phyloP scores from a whole-genome alignment of 2,888 invertebrate genomes.

The Latrodectus hesperus region DNA sequence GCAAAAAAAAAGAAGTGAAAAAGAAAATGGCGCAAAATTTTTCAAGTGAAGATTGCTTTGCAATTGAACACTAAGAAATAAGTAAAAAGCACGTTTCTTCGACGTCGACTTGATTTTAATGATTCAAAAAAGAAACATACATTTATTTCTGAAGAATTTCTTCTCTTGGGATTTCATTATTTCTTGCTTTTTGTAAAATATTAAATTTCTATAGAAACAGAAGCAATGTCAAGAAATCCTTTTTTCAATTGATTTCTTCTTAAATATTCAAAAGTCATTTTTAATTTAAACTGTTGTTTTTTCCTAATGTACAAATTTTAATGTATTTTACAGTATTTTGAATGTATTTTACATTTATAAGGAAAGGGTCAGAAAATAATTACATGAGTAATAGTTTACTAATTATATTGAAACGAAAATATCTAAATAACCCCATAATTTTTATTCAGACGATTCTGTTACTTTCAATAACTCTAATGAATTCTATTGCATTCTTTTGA shows the following conservation, averaged over 20 bases:
- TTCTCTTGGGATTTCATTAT: neutral
- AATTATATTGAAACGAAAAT: too few species aligned
- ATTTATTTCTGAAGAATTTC: neutral
- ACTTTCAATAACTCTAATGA: too few species aligned
- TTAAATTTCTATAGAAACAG: neutral
- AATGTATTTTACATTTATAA: too few species aligned
- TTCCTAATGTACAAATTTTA: too few species aligned
- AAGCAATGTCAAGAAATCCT: neutral
- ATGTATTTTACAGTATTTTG: too few species aligned
- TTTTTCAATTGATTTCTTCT: neutral
- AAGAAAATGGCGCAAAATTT: conserved; percentile 1
- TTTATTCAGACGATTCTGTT: too few species aligned
- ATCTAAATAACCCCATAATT: too few species aligned
- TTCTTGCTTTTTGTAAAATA: neutral
- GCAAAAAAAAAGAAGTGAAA: neutral
- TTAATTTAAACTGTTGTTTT: neutral
- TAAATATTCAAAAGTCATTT: neutral
- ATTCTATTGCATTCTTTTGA: too few species aligned
- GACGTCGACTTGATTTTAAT: conserved; percentile 6
- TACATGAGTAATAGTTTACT: too few species aligned
- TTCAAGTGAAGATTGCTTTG: conserved; percentile 3
- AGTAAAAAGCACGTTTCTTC: conserved; percentile 14
- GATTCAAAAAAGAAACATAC: neutral
- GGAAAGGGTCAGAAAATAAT: too few species aligned
- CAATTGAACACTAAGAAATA: conserved; percentile 2